Conservation (phyloP, 2,888 invertebrate genomes). For the Orthosia incerta region DNA sequence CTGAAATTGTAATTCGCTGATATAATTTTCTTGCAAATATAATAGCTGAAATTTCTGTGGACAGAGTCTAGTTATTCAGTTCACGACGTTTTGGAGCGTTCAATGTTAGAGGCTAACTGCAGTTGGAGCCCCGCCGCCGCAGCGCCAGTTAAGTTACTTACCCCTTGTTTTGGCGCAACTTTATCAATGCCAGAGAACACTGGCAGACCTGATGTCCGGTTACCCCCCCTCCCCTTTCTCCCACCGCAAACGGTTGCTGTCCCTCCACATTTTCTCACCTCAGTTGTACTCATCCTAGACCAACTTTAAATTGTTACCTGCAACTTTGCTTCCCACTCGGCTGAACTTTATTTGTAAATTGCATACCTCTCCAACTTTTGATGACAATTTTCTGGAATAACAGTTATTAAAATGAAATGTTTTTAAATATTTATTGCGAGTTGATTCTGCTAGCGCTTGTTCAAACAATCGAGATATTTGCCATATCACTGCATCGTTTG, state of each 20-base stretch:
- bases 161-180: conserved; percentile 76
- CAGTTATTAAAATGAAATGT: conserved; percentile 66
- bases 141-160: conserved; percentile 75
- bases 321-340: conserved; percentile 83
- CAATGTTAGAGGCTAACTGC: conserved; percentile 70
- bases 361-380: conserved; percentile 77
- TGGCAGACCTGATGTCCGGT: conserved; percentile 73
- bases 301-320: conserved; percentile 88
- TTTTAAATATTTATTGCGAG: conserved; percentile 42
- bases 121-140: conserved; percentile 67
- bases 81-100: conserved; percentile 63
- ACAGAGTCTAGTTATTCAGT: conserved; percentile 39
- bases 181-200: conserved; percentile 77
- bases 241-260: conserved; percentile 64
- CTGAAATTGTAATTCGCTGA: conserved; percentile 28
- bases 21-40: conserved; percentile 28
- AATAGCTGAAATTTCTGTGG: conserved; percentile 19
- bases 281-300: conserved; percentile 78
- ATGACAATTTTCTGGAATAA: conserved; percentile 74
- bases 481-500: conserved; percentile 11
- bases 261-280: conserved; percentile 82
- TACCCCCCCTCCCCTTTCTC: conserved; percentile 63
- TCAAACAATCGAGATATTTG: conserved; percentile 23
- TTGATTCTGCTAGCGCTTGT: conserved; percentile 41
- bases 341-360: conserved; percentile 85